A percentile compares a stretch with the other conserved stretches of the same genome.
Conservation (phyloP, 2,113 vertebrate species). For the Ovis canadensis region DNA sequence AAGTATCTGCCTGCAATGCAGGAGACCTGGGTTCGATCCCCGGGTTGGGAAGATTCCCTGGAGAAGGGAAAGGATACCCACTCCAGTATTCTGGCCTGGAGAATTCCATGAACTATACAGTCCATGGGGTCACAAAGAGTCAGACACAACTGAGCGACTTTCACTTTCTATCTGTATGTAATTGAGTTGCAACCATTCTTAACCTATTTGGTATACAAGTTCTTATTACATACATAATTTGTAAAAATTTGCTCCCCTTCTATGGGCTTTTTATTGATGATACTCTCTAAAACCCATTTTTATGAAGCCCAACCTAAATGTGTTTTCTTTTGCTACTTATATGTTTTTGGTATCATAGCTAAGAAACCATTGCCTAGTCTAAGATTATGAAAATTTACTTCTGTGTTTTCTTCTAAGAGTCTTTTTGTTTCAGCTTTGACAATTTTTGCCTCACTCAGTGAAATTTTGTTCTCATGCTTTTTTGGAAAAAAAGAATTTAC, state of each 20-base stretch:
- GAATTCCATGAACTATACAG: not conserved
- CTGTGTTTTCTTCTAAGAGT: not conserved
- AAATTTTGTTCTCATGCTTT: not conserved
- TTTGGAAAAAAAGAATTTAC: not conserved
- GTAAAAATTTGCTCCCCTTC: not conserved
- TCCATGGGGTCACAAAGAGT: not conserved
- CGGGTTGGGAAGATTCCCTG: not conserved
- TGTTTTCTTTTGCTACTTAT: not conserved
- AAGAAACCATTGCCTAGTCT: not conserved
- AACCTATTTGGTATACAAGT: not conserved
- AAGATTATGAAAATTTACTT: not conserved
- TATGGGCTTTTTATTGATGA: not conserved
- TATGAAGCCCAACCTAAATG: not conserved
- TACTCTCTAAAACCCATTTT: not conserved
- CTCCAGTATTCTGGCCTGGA: not conserved
- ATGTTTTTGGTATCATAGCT: not conserved
- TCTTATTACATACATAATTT: not conserved
- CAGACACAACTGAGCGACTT: not conserved
- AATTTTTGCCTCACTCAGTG: not conserved
- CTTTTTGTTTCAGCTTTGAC: not conserved
- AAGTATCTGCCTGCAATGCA: accelerated
- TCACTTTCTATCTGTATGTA: not conserved
- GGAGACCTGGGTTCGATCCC: not conserved
- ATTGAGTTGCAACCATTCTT: not conserved
- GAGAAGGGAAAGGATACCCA: not conserved